Conservation (phyloP, 1,140 invertebrate genomes). For the Pygmarrhopalites habei region DNA sequence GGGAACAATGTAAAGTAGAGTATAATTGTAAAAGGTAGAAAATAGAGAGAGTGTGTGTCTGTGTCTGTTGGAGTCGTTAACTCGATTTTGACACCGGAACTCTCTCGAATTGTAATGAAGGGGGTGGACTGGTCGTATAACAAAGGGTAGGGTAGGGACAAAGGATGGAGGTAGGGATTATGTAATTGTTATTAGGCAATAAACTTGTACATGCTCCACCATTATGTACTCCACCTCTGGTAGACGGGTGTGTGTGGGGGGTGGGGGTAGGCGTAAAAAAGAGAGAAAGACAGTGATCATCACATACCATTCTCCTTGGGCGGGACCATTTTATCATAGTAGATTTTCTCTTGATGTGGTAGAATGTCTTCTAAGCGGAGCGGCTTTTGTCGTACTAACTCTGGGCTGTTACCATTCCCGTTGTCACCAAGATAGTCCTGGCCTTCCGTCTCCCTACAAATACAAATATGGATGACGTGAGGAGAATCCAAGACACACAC, state of each 20-base stretch:
- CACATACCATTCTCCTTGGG: slow-evolving; percentile 52
- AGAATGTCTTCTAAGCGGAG: slow-evolving; percentile 63
- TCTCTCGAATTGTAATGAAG: too few relatives aligned
- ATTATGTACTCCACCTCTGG: neutral
- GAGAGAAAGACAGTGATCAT: neutral
- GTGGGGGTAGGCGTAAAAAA: neutral
- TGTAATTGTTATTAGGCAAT: neutral
- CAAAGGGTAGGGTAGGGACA: neutral
- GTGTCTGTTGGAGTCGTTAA: too few relatives aligned
- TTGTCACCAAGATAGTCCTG: neutral
- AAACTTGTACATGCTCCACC: neutral
- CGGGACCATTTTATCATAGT: slow-evolving; percentile 81
- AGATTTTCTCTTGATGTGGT: slow-evolving; percentile 61
- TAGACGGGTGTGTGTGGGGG: neutral
- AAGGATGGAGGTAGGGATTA: neutral
- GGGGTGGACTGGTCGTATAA: neutral
- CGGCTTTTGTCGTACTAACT: slow-evolving; percentile 24
- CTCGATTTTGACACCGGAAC: too few relatives aligned
- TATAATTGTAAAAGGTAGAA: too few relatives aligned
- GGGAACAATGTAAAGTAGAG: too few relatives aligned
- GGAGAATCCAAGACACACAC: neutral
- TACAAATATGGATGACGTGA: neutral
- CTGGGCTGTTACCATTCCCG: neutral
- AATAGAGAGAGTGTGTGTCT: too few relatives aligned
- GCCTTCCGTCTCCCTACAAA: neutral